Percentiles rank a stretch among this genome's conserved stretches.
Conservation (phyloP, 2,113 vertebrate species). For the Rhombomys opimus region DNA sequence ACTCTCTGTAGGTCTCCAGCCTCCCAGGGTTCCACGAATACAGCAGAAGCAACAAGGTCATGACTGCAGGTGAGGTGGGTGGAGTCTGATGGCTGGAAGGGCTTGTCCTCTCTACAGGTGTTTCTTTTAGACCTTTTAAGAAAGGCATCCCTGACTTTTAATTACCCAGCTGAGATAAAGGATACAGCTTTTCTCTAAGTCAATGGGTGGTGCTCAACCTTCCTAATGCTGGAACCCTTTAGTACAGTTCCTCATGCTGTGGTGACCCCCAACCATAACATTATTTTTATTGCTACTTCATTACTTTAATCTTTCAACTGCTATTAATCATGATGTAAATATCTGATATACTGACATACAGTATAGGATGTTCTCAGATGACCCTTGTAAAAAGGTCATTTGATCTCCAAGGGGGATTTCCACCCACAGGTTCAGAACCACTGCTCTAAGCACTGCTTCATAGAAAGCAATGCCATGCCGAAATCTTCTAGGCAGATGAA, state of each 20-base stretch:
- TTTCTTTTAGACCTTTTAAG: neutral
- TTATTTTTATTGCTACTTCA: neutral
- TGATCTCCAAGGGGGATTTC: neutral
- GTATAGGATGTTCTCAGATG: neutral
- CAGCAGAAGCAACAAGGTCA: constrained; percentile 32
- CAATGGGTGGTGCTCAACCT: no score
- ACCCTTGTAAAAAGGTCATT: neutral
- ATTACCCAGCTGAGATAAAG: neutral
- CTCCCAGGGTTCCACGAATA: neutral
- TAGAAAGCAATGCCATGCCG: neutral
- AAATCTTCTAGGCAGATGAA: neutral
- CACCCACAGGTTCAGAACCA: neutral
- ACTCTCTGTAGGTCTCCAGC: constrained; percentile 23
- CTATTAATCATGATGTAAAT: neutral
- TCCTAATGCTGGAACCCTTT: neutral
- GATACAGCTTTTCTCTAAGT: neutral
- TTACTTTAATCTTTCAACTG: neutral
- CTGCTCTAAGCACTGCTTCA: neutral
- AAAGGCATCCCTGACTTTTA: neutral
- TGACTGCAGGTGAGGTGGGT: neutral
- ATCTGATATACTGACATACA: neutral
- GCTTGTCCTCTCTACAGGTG: neutral
- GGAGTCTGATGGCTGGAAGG: neutral
- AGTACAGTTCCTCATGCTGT: neutral
- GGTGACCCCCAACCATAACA: neutral